Evolutionary conservation across 2,888 invertebrate species (phyloP), one percentile per base, ranked within the genome.

Genomic region (Sarcophaga variegata): DNA sequence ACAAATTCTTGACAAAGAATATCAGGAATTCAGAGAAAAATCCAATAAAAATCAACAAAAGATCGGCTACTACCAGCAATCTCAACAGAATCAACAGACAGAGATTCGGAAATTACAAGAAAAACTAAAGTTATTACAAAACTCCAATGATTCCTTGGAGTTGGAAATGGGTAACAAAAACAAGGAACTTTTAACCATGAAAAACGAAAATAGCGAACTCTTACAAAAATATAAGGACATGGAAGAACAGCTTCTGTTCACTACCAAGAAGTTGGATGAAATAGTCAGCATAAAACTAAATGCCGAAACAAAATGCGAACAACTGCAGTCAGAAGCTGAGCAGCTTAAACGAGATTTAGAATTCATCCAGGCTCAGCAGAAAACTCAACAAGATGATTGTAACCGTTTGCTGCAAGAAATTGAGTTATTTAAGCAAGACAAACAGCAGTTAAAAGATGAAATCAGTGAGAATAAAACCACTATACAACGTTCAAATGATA

Each of bases 401-500:
- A 60, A 37, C 8, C 85, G 81, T 17, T 85, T 89, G 8, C 74
- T 70, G 0, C 70, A 74, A 12, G 87, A 89, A 66, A 76, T 89
- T 8, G 85, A 88, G 22, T n/a, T 82, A 0, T 22, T 89, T 14
- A 88, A 88, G 22, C 60, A 77, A 11, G 88, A 89, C 22, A 88
- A 88, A 45, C 25, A 70, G 60, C 85, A 83, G 22, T 64, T 83
- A 0, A 83, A 80, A 62, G 74, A 64, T 20, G 83, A 89, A 66
- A 37, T 89, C 4, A 62, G 71, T 62, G 89, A 88, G 17, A 84
- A 67, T 63, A 90, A 89, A 62, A 77, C 80, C 4, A 89, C 88
- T 25, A 22, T 89, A 1, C 84, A 85, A 11, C 88, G 88, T 17
- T 88, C 89, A 14, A 90, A 89, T 60, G 89, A 90, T n/a, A 90